Percentiles rank a stretch among this genome's conserved stretches.
Conservation (phyloP, 2,797 vertebrate species). For the Eptatretus atami region DNA sequence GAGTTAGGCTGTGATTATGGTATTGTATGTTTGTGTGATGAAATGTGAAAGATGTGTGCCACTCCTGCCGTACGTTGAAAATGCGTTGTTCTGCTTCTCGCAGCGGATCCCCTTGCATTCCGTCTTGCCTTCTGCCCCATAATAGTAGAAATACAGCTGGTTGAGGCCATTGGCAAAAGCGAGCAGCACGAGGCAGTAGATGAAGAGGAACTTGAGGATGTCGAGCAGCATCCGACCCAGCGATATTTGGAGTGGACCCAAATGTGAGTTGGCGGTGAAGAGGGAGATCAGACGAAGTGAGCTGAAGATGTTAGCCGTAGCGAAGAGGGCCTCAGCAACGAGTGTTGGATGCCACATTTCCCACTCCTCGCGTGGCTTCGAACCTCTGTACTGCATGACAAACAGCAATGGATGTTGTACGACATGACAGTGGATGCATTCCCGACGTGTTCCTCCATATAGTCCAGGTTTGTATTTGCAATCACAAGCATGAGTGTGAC, state of each 20-base stretch:
- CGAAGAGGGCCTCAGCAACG: constrained; percentile 70
- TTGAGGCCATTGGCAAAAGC: constrained; percentile 92
- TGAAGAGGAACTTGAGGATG: constrained; percentile 94
- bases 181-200: constrained; percentile 74
- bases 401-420: no score
- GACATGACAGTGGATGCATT: no score
- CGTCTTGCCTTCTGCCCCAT: constrained; percentile 11
- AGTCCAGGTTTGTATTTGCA: no score
- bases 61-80: constrained; percentile 47
- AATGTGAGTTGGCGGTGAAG: constrained; percentile 88
- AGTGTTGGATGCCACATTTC: constrained; percentile 84
- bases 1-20: no score
- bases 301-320: constrained; percentile 93
- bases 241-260: constrained; percentile 86
- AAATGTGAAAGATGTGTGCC: constrained; percentile 5
- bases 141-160: constrained; percentile 80
- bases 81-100: constrained; percentile 58
- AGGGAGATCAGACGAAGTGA: constrained; percentile 75
- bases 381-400: constrained; percentile 30
- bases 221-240: constrained; percentile 84
- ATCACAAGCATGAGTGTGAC: no score
- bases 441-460: no score
- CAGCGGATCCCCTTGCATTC: constrained; percentile 63
- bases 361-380: constrained; percentile 27
- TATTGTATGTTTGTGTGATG: no score